Conservation (phyloP, 2,113 vertebrate species). For the Spilogale gracilis region DNA sequence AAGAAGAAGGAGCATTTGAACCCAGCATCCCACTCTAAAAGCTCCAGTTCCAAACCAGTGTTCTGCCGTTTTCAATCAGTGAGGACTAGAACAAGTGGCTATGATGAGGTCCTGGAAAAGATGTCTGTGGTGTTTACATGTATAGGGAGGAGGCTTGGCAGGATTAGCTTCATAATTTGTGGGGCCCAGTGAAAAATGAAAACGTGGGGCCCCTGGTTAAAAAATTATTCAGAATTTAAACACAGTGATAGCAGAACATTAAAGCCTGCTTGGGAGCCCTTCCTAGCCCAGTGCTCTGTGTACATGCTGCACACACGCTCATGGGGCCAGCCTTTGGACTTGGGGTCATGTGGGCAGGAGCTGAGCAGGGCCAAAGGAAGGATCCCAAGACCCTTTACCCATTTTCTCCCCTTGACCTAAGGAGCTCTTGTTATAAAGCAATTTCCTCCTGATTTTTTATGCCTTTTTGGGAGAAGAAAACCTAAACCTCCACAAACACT, state of each 20-base stretch:
- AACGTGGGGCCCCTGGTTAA: neutral
- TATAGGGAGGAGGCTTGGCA: neutral
- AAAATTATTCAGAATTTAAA: neutral
- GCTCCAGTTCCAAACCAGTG: neutral
- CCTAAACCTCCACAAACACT: conserved; percentile 42
- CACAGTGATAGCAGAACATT: neutral
- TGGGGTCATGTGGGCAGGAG: neutral
- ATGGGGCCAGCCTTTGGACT: fast-evolving
- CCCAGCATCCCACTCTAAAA: neutral
- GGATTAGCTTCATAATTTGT: neutral
- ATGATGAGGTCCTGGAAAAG: neutral
- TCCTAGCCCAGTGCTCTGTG: neutral
- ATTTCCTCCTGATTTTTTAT: neutral
- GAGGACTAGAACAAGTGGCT: neutral
- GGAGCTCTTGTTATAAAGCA: neutral
- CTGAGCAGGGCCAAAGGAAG: neutral
- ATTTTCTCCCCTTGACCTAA: neutral
- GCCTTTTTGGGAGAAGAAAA: conserved; percentile 41
- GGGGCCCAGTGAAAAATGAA: neutral
- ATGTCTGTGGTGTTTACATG: neutral
- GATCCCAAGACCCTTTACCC: neutral
- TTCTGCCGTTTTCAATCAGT: neutral
- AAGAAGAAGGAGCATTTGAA: neutral
- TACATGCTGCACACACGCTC: neutral
- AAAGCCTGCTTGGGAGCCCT: fast-evolving